These are phyloP conservation scores for Sebastes oblongus DNA, from an alignment of 2,797 vertebrate genomes.

Conservation along the genomic window DNA sequence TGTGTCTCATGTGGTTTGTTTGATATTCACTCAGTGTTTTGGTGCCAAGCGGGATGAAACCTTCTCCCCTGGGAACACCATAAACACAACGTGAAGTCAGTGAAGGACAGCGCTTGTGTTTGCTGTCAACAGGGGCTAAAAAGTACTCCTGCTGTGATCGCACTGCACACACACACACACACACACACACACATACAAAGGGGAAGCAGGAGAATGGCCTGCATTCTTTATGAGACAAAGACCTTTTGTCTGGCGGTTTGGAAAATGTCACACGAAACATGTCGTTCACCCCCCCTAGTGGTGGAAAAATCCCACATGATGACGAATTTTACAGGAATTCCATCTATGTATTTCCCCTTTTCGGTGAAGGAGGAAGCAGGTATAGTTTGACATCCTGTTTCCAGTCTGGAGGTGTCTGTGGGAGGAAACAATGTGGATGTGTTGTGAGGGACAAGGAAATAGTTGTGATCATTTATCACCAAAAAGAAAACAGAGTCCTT, in stretches of 20 bases:
- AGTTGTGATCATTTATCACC: not conserved
- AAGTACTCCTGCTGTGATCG: conserved; percentile 5
- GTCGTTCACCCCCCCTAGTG: conserved; percentile 15
- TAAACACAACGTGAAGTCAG: conserved; percentile 18
- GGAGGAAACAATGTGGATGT: not conserved
- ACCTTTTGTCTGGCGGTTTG: conserved; percentile 32
- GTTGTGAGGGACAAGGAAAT: not conserved
- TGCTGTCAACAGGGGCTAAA: conserved; percentile 31
- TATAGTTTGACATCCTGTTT: not conserved
- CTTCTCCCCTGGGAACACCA: not conserved
- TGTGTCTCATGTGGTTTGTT: conserved; percentile 35
- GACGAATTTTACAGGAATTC: not conserved
- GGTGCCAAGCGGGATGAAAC: not conserved
- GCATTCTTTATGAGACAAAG: conserved; percentile 41
- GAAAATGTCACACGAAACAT: not conserved
- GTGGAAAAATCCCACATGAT: rapidly evolving
- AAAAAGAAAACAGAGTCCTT: not conserved
- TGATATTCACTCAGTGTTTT: conserved; percentile 12
- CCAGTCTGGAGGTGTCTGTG: too few species aligned
- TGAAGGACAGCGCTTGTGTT: conserved; percentile 24
- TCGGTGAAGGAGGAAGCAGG: conserved; percentile 23
- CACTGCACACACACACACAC: not conserved
- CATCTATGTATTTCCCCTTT: not conserved
- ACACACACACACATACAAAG: conserved; percentile 8
- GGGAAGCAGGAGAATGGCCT: not conserved